These are phyloP conservation scores for Echiichthys vipera DNA, from an alignment of 2,797 vertebrate genomes.

Conservation along the genomic window DNA sequence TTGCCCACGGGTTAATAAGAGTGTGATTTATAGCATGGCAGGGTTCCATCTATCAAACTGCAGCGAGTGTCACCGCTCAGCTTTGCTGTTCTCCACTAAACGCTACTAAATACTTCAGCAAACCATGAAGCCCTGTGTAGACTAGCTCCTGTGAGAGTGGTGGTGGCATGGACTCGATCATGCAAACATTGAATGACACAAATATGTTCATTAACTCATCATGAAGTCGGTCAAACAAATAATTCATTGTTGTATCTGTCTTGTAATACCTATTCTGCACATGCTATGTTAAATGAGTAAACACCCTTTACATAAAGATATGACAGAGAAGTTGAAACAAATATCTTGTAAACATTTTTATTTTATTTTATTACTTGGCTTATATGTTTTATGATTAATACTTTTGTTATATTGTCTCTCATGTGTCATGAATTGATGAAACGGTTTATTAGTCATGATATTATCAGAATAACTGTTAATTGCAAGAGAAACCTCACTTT, in stretches of 20 bases:
- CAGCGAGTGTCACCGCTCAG: slow-evolving; percentile 36
- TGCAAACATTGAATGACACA: background rate
- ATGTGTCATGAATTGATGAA: too few relatives aligned
- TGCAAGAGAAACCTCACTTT: too few relatives aligned
- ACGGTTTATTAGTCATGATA: too few relatives aligned
- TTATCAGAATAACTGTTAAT: too few relatives aligned
- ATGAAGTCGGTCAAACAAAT: slow-evolving; percentile 8
- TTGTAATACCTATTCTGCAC: background rate
- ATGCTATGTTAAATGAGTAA: background rate
- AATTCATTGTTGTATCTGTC: background rate
- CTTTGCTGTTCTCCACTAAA: slow-evolving; percentile 44
- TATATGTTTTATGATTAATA: too few relatives aligned
- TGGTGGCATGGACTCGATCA: background rate
- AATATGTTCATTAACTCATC: slow-evolving; percentile 4
- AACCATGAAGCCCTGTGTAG: background rate
- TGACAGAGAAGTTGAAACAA: background rate
- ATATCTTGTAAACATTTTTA: background rate
- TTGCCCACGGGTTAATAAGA: slow-evolving; percentile 68
- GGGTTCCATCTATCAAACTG: slow-evolving; percentile 58
- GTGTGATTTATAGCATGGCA: slow-evolving; percentile 67
- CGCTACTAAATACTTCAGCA: slow-evolving; percentile 36
- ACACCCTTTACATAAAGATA: background rate
- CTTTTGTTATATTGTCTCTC: too few relatives aligned
- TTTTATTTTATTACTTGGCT: too few relatives aligned
- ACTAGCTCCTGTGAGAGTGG: background rate